These are phyloP conservation scores for Antheraea yamamai DNA, from an alignment of 2,888 invertebrate species.

Conservation along the genomic window DNA sequence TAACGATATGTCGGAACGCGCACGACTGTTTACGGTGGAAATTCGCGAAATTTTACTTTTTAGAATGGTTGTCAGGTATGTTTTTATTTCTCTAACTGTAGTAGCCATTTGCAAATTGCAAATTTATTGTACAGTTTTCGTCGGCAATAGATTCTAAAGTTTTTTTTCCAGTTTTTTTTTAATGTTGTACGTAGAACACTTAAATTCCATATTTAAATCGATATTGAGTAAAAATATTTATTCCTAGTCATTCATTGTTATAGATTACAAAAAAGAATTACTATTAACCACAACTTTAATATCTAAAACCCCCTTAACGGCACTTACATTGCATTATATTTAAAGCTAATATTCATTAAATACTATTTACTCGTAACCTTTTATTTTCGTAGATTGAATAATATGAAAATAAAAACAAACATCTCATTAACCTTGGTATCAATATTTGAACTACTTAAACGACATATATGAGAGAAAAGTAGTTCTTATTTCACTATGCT, in stretches of 20 bases:
- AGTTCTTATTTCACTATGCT: neutral
- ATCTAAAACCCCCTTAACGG: no score
- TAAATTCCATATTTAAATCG: neutral
- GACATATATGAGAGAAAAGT: no score
- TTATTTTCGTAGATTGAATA: no score
- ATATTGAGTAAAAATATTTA: neutral
- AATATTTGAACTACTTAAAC: no score
- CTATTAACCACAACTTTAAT: no score
- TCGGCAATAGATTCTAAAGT: neutral
- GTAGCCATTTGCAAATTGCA: neutral
- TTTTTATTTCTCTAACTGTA: neutral
- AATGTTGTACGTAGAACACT: neutral
- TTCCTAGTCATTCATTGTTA: no score
- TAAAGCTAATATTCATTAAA: no score
- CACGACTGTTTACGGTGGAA: neutral
- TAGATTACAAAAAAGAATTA: no score
- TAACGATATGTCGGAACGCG: constrained; percentile 21
- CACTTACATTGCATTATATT: no score
- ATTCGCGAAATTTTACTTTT: constrained; percentile 10
- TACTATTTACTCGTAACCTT: no score
- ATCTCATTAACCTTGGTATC: no score
- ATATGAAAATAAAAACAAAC: no score
- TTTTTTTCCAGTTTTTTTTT: neutral
- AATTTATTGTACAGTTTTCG: neutral
- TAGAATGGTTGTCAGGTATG: neutral